A percentile compares a stretch with the other conserved stretches of the same genome.
Evolutionary conservation across 2,113 vertebrate species (phyloP).

Genomic region (Myanophis thanlyinensis): DNA sequence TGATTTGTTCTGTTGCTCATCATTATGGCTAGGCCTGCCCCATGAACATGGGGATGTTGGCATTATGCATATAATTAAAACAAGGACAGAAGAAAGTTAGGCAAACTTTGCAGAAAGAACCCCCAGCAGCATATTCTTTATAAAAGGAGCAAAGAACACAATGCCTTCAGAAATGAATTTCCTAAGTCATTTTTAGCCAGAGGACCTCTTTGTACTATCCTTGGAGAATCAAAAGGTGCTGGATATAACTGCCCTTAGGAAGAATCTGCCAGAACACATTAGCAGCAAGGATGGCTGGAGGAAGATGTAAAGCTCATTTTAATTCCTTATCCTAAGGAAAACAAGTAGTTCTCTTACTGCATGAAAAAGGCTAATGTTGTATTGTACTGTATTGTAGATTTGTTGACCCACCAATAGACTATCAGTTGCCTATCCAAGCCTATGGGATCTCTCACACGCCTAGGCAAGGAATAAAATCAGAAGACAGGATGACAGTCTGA

Average conservation of each 20-base stretch:
- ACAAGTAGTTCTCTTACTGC: background rate
- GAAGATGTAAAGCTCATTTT: background rate
- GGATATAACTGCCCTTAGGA: background rate
- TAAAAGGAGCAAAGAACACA: background rate
- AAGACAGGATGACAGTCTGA: background rate
- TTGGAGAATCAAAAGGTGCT: background rate
- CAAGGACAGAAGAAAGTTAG: background rate
- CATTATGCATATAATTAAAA: slow-evolving; percentile 7
- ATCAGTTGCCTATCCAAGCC: background rate
- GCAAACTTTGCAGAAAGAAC: background rate
- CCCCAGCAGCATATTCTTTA: background rate
- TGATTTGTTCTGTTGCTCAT: slow-evolving; percentile 1
- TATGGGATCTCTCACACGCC: background rate
- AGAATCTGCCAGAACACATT: background rate
- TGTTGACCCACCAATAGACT: background rate
- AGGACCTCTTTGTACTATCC: background rate
- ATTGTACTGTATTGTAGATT: background rate
- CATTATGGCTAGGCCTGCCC: slow-evolving; percentile 22
- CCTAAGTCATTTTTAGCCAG: background rate
- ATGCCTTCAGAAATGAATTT: background rate
- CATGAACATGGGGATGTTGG: background rate
- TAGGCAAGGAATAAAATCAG: background rate
- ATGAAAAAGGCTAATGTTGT: background rate
- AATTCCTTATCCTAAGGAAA: background rate
- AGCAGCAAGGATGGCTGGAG: background rate